A percentile compares a stretch with the other conserved stretches of the same genome.
phyloP scores from a whole-genome alignment of 37 sponge, comb jelly and placozoan genomes.

The Bolinopsis microptera region DNA sequence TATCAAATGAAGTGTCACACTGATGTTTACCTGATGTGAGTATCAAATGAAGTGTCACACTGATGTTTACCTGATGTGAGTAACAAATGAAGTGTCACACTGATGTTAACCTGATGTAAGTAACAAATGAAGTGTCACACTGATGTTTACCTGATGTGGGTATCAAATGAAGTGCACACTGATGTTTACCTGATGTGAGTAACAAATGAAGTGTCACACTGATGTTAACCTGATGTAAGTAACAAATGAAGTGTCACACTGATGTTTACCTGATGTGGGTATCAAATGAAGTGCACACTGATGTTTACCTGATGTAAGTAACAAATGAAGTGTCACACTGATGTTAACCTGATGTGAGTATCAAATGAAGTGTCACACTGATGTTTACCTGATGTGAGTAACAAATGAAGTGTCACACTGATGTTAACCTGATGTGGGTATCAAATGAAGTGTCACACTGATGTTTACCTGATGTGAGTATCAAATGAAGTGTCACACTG shows the following conservation, averaged over 20 bases:
- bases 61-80: conserved; percentile 61
- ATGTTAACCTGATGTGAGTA: conserved; percentile 56
- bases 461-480: conserved; percentile 57
- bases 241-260: conserved; percentile 61
- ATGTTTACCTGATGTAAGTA: conserved; percentile 53
- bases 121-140: conserved; percentile 61
- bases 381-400: conserved; percentile 57
- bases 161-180: conserved; percentile 63
- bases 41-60: conserved; percentile 63
- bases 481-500: conserved; percentile 65
- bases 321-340: conserved; percentile 64
- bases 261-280: conserved; percentile 61
- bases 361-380: conserved; percentile 65
- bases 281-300: conserved; percentile 63
- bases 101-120: conserved; percentile 57
- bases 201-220: conserved; percentile 61
- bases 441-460: conserved; percentile 65
- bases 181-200: conserved; percentile 61
- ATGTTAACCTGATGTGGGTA: conserved; percentile 55
- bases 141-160: conserved; percentile 61
- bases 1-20: conserved; percentile 63
- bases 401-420: conserved; percentile 64
- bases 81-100: conserved; percentile 61
- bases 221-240: conserved; percentile 57
- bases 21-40: conserved; percentile 61